Percentiles rank a stretch among this genome's conserved stretches.
Evolutionary conservation across 2,888 invertebrate species (phyloP).

Genomic region (Hylaea fasciaria): DNA sequence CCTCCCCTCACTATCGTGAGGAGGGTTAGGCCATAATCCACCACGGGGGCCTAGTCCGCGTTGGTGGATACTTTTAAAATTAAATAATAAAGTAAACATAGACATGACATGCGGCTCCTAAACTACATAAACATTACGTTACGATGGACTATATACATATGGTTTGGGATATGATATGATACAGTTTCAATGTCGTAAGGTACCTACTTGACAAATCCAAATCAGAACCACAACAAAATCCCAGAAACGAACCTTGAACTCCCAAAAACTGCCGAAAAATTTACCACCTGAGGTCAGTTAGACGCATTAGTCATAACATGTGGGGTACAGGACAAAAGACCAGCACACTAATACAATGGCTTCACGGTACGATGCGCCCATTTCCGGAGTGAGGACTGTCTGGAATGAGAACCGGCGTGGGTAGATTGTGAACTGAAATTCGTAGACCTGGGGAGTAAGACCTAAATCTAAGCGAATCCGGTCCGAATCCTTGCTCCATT

Average conservation of each 20-base stretch:
- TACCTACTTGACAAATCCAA: neutral
- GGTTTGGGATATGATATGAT: too few species aligned
- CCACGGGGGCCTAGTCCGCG: too few species aligned
- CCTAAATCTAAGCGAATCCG: too few species aligned
- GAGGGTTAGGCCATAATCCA: too few species aligned
- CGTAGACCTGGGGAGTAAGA: too few species aligned
- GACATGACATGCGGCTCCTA: too few species aligned
- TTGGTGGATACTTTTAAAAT: too few species aligned
- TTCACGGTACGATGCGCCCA: conserved; percentile 53
- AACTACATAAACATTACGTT: too few species aligned
- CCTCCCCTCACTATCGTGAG: too few species aligned
- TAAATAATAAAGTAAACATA: too few species aligned
- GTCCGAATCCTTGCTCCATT: too few species aligned
- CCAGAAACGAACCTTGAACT: conserved; percentile 33
- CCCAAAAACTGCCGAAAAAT: conserved; percentile 28
- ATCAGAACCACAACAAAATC: neutral
- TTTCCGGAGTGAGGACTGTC: conserved; percentile 48
- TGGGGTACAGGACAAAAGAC: conserved; percentile 48
- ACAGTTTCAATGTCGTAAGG: neutral
- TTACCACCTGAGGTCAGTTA: conserved; percentile 27
- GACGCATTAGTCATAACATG: conserved; percentile 39
- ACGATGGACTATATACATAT: too few species aligned
- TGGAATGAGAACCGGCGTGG: conserved; percentile 5
- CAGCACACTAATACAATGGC: conserved; percentile 39
- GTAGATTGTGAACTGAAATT: neutral